phyloP scores from a whole-genome alignment of 1,140 invertebrate species.

The Drosophila ficusphila region DNA sequence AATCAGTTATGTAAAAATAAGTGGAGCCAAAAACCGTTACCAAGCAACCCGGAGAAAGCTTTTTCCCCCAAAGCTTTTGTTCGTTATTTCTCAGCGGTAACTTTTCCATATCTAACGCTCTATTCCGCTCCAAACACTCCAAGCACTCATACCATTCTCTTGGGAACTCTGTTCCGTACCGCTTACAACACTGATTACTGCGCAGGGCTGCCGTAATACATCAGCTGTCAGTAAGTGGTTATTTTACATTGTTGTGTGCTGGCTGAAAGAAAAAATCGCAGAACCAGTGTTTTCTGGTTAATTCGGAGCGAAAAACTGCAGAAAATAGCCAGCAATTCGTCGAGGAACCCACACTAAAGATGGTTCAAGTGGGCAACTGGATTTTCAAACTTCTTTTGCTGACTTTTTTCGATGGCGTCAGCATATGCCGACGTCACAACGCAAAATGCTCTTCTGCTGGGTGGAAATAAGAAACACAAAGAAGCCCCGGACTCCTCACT shows the following conservation, averaged over 20 bases:
- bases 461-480: slow-evolving; percentile 22
- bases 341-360: not conserved
- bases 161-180: not conserved
- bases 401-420: slow-evolving; percentile 59
- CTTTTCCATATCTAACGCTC: slow-evolving; percentile 17
- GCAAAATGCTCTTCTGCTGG: slow-evolving; percentile 51
- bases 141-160: slow-evolving; percentile 6
- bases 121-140: not conserved
- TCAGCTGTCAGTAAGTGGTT: slow-evolving; percentile 29
- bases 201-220: slow-evolving; percentile 30
- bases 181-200: slow-evolving; percentile 32
- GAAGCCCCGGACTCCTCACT: slow-evolving; percentile 14
- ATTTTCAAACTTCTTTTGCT: slow-evolving; percentile 18
- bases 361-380: slow-evolving; percentile 2
- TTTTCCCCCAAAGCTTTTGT: slow-evolving; percentile 19
- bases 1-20: not conserved
- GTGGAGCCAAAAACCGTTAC: slow-evolving; percentile 11
- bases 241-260: slow-evolving; percentile 36
- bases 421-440: slow-evolving; percentile 68
- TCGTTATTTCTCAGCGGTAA: not conserved
- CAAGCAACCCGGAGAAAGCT: slow-evolving; percentile 12
- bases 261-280: slow-evolving; percentile 29
- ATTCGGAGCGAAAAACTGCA: not conserved
- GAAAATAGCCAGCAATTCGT: not conserved
- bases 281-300: slow-evolving; percentile 7